A percentile compares a stretch with the other conserved stretches of the same genome.
Conservation (phyloP, 2,888 invertebrate genomes). For the Cremastinae sp. region DNA sequence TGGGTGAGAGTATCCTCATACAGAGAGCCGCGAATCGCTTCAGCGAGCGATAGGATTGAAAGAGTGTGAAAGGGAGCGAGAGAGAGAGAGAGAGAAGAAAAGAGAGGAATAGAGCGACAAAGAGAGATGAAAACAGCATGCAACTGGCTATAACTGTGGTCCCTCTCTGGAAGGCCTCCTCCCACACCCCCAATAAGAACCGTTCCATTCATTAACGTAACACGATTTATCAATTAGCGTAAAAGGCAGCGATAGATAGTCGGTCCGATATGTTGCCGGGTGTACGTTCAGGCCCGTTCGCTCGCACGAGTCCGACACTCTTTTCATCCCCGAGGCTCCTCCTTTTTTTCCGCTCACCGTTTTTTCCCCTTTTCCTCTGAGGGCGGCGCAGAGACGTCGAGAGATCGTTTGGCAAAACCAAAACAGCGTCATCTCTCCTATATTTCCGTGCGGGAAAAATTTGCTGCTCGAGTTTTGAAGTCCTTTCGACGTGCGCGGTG, state of each 20-base stretch:
- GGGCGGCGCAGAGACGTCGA: not conserved
- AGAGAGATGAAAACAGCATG: conserved; percentile 24
- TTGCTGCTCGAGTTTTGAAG: too few species aligned
- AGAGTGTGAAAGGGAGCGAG: not conserved
- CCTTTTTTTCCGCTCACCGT: conserved; percentile 20
- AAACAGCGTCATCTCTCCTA: too few species aligned
- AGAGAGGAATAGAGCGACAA: not conserved
- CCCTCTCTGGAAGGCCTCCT: conserved; percentile 27
- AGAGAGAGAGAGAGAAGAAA: not conserved
- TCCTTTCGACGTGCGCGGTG: conserved; percentile 6
- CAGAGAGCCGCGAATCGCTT: too few species aligned
- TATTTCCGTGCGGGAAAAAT: too few species aligned
- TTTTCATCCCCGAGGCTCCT: conserved; percentile 22
- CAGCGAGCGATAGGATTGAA: not conserved
- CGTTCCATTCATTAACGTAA: conserved; percentile 79
- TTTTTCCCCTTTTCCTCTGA: not conserved
- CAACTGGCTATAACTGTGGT: not conserved
- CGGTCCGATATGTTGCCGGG: conserved; percentile 77
- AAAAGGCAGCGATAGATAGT: conserved; percentile 80
- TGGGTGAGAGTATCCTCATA: not conserved
- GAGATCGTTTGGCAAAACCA: conserved; percentile 1
- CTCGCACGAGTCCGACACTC: conserved; percentile 52
- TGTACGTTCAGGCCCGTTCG: not conserved
- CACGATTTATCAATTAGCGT: conserved; percentile 81
- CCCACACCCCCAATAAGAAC: conserved; percentile 56